Base-by-base conservation (phyloP, 2,113 vertebrate species). In the Hipposideros armiger region DNA sequence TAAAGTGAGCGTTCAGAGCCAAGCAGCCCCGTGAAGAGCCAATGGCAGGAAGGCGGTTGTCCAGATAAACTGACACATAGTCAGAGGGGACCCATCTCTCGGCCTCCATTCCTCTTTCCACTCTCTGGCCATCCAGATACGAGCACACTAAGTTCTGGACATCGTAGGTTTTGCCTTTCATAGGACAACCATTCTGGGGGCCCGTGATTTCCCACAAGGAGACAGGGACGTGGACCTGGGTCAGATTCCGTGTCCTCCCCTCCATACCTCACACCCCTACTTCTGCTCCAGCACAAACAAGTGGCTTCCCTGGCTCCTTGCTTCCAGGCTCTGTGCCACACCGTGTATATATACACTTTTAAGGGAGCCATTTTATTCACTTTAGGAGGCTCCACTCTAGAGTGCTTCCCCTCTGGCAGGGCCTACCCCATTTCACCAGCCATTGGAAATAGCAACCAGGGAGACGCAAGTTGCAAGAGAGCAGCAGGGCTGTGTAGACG, bases 281-380 rank as follows among this genome's bases (percentile, higher is more conserved):
- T 26, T 3, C 58, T 69, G 28, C 19, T 54, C 56, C 24, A 32
- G 30, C 19, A 0, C 9, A 47, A 47, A 36, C 32, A 10, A 32
- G 54, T 28, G 74, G 40, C 50, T 45, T 50, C 26, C 69, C 32
- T 14, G 24, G 13, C 16, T 58, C 87, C 45, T 15, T 2, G 13
- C 62, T 40, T 50, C 66, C 15, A 76, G 73, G 5, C 30, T 70
- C 11, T 5, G n/a, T n/a, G 36, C 56, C 58, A 20, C 30, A 28
- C 7, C 26, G 4, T 1, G 0, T 1, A 0, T 1, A 36, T 60
- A 60, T 26, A 8, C 19, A 13, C 3, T 69, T 76, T 76, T 62
- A n/a, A 15, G 2, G 7, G 62, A 67, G 11, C 15, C 0, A 19
- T 7, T 40, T 94, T 30, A 28, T n/a, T 92, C 26, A 16, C 52